A percentile compares a stretch with the other conserved stretches of the same genome.
These are phyloP conservation scores for Morus bassanus DNA, from an alignment of 2,797 vertebrate genomes.

Conservation along the genomic window DNA sequence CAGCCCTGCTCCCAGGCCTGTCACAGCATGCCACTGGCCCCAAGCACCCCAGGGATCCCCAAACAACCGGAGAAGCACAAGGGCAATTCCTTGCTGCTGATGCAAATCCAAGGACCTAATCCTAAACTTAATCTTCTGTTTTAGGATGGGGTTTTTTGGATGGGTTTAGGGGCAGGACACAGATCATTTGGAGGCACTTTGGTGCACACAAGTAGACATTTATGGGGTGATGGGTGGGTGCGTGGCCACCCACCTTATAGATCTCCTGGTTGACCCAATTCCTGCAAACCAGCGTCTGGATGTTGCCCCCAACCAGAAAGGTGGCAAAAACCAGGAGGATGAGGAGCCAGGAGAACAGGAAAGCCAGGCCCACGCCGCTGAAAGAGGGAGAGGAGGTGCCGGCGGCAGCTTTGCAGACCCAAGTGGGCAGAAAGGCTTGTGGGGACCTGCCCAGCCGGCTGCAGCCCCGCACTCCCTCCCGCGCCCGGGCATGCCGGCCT, in stretches of 20 bases:
- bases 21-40: rapidly evolving
- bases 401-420: not conserved
- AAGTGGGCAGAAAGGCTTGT: not conserved
- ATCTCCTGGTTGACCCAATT: slow-evolving; percentile 78
- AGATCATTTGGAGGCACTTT: not conserved
- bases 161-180: rapidly evolving
- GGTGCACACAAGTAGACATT: not conserved
- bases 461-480: not conserved
- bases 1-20: not conserved
- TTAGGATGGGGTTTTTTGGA: not conserved
- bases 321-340: slow-evolving; percentile 78
- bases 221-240: rapidly evolving
- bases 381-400: not conserved
- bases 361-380: slow-evolving; percentile 77
- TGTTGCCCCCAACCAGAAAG: slow-evolving; percentile 80
- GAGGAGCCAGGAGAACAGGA: slow-evolving; percentile 79
- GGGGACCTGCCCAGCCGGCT: not conserved
- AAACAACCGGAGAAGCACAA: not conserved
- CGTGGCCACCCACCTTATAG: slow-evolving; percentile 68
- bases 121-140: not conserved
- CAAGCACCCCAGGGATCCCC: not conserved
- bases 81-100: not conserved
- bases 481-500: not conserved
- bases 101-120: not conserved
- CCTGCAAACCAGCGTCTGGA: slow-evolving; percentile 77